Evolutionary conservation across 2,888 invertebrate species (phyloP).

Genomic region (Sarcophaga variegata): DNA sequence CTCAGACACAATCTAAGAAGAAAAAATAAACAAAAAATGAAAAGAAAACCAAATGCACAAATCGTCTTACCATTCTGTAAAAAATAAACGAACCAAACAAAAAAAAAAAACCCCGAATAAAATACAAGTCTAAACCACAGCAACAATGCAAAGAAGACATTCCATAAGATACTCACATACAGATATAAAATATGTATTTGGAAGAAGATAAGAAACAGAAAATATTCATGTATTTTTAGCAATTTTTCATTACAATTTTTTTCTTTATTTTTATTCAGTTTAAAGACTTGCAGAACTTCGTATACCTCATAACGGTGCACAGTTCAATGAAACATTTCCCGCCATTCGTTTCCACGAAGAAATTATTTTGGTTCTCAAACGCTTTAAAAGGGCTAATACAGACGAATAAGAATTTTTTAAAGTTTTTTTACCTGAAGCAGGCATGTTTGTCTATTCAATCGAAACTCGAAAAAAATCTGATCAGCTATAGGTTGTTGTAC

Average conservation of each 20-base stretch:
- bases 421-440: too few species aligned
- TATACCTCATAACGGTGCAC: too few species aligned
- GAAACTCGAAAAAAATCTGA: too few species aligned
- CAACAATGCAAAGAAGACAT: neutral
- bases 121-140: neutral
- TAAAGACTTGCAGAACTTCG: neutral
- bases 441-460: too few species aligned
- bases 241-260: neutral
- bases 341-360: too few species aligned
- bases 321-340: too few species aligned
- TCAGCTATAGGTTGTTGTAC: too few species aligned
- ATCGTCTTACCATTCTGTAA: conserved; percentile 14
- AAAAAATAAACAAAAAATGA: neutral
- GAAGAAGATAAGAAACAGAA: neutral
- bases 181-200: neutral
- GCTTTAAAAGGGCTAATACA: too few species aligned
- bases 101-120: neutral
- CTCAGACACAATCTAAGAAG: conserved; percentile 17
- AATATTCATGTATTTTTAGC: conserved; percentile 34
- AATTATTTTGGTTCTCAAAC: too few species aligned
- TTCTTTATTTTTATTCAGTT: neutral
- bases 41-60: conserved; percentile 9
- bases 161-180: neutral
- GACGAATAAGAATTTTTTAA: too few species aligned
- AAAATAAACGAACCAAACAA: neutral